A percentile compares a stretch with the other conserved stretches of the same genome.
Conservation (phyloP, 2,888 invertebrate species). For the Subacronicta megacephala region DNA sequence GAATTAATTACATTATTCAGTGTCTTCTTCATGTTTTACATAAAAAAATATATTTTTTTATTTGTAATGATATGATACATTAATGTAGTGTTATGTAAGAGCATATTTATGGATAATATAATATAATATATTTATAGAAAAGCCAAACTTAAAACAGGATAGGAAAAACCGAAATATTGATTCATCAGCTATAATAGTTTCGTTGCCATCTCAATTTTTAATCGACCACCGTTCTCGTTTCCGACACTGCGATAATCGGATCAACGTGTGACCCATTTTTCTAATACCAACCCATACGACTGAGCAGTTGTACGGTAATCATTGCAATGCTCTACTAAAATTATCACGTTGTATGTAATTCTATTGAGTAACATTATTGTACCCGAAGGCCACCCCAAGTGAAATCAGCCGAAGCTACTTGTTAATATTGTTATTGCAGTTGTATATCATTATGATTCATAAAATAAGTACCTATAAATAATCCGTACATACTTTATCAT, state of each 20-base stretch:
- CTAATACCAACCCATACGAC: conserved; percentile 10
- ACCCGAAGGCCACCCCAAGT: conserved; percentile 48
- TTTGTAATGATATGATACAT: no score
- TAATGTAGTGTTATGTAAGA: no score
- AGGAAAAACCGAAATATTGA: no score
- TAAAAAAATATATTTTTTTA: no score
- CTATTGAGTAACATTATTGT: conserved; percentile 28
- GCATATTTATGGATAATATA: no score
- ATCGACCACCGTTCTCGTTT: conserved; percentile 13
- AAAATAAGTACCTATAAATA: conserved; percentile 33
- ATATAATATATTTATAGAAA: no score
- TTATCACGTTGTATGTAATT: conserved; percentile 32
- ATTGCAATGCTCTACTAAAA: conserved; percentile 4
- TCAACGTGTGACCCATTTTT: conserved; percentile 39
- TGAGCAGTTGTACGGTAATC: conserved; percentile 12
- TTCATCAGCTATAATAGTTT: no score
- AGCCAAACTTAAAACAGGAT: no score
- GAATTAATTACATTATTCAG: no score
- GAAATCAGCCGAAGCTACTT: conserved; percentile 31
- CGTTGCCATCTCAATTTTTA: conserved; percentile 4
- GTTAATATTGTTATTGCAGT: conserved; percentile 51
- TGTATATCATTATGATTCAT: conserved; percentile 49
- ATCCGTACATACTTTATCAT: conserved; percentile 34
- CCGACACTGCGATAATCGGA: conserved; percentile 23
- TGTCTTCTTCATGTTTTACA: no score